Base-by-base conservation (phyloP, 2,888 invertebrate genomes). In the Uloborus plumipes region DNA sequence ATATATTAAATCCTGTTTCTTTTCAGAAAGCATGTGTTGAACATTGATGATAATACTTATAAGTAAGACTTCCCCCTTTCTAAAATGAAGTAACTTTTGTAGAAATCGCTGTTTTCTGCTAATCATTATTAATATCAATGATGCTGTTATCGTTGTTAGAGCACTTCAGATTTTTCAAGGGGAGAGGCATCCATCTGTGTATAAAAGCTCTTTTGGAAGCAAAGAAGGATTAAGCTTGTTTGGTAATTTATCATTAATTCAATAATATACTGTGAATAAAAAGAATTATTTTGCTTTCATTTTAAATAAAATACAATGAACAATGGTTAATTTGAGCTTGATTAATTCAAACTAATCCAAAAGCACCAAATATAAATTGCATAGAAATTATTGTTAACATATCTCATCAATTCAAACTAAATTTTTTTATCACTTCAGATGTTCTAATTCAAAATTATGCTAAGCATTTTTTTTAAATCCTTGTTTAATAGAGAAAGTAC, bases 111-210 rank as follows among this genome's bases (percentile, higher is more conserved):
- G 7, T 6, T 15, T 1, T 15, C 55, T 55, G 55, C 13, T 55
- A 55, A 55, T 59, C 18, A 26, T 31, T 18, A 70, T 55, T 22
- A 11, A 58, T 72, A n/a, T 47, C 20, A 47, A 47, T 49, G 47
- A 26, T 11, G 15, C 58, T 15, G 7, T 14, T 47, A 22, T 79
- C 65, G 49, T 15, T 26, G 13, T 61, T 53, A 92, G 92, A 78
- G 93, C 94, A 0, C 90, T 97, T 58, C 93, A 95, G 88, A 93
- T 97, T 85, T 94, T 96, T 88, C 92, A 93, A 84, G 90, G 91
- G 2, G 91, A 92, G 71, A 90, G 92, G 1, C 94, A 95, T 87
- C 94, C 95, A 13, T 93, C 94, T 81, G 91, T 92, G 50, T 94
- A 93, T 88, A 94, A 94, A 88, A 91, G 92, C 83, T 93, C 93